These are phyloP conservation scores for Ophioninae sp. DNA, from an alignment of 2,888 invertebrate species.

Conservation along the genomic window DNA sequence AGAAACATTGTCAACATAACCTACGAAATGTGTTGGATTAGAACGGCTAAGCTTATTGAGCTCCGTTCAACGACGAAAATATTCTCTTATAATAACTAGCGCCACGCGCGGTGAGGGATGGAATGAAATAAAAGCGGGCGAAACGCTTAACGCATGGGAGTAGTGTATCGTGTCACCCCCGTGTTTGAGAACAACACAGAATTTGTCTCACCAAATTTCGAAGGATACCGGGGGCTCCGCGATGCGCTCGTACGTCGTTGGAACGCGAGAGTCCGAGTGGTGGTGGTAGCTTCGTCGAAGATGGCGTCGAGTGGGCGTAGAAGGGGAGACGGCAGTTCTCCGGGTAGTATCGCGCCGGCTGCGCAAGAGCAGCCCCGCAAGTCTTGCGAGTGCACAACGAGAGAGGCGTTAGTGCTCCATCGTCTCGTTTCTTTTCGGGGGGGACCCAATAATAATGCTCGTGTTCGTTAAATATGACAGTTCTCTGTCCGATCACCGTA, in stretches of 20 bases:
- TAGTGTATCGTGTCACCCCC: too few relatives aligned
- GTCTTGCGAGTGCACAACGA: slow-evolving; percentile 5
- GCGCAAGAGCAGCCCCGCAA: slow-evolving; percentile 73
- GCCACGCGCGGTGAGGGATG: too few relatives aligned
- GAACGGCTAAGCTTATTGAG: too few relatives aligned
- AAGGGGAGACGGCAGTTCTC: slow-evolving; percentile 66
- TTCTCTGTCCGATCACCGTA: too few relatives aligned
- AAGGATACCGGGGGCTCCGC: background rate
- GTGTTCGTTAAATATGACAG: background rate
- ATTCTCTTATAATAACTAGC: too few relatives aligned
- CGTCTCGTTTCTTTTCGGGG: slow-evolving; percentile 12
- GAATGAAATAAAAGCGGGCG: too few relatives aligned
- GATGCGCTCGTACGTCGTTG: background rate
- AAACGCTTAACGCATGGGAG: too few relatives aligned
- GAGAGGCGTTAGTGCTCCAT: slow-evolving; percentile 19
- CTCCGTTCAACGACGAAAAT: too few relatives aligned
- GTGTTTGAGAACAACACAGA: too few relatives aligned
- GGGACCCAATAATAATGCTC: background rate
- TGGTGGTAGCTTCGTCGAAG: slow-evolving; percentile 58
- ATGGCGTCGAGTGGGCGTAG: slow-evolving; percentile 68
- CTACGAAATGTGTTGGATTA: too few relatives aligned
- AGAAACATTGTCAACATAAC: too few relatives aligned
- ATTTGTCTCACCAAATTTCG: too few relatives aligned
- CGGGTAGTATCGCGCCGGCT: slow-evolving; percentile 73
- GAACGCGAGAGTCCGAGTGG: background rate